Conservation (phyloP, 2,888 invertebrate genomes). For the Sussaba pulchella region DNA sequence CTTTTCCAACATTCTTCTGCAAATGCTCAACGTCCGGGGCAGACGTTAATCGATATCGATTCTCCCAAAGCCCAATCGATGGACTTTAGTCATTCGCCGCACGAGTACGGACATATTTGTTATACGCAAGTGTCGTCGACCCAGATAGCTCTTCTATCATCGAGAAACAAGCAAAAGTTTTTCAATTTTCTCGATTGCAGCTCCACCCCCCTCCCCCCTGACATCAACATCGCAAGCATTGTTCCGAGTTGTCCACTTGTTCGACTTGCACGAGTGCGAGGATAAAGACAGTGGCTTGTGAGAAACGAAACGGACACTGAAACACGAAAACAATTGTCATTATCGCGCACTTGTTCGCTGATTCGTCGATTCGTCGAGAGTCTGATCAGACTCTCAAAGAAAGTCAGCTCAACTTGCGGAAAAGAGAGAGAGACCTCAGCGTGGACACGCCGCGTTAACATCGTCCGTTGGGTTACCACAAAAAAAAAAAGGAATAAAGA, state of each 20-base stretch:
- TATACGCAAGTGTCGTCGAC: not conserved
- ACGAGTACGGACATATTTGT: not conserved
- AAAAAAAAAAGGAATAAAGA: too few species aligned
- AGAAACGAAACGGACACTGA: too few species aligned
- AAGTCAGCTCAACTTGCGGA: too few species aligned
- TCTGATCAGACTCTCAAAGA: too few species aligned
- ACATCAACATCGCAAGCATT: slow-evolving; percentile 8
- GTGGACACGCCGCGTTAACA: too few species aligned
- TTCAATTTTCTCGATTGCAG: slow-evolving; percentile 40
- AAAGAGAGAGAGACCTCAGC: not conserved
- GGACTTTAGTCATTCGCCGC: not conserved
- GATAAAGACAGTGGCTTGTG: slow-evolving; percentile 33
- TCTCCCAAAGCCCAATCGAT: too few species aligned
- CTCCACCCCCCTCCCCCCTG: not conserved
- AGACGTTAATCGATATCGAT: not conserved
- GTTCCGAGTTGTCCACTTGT: slow-evolving; percentile 12
- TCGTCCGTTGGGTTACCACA: too few species aligned
- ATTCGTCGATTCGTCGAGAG: too few species aligned
- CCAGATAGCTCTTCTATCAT: not conserved
- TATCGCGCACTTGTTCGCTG: not conserved
- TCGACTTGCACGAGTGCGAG: not conserved
- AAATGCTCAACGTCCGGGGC: too few species aligned
- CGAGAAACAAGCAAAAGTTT: slow-evolving; percentile 27
- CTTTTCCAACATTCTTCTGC: too few species aligned
- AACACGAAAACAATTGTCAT: slow-evolving; percentile 13